phyloP scores from a whole-genome alignment of 1,140 invertebrate species.

The Drosophila erecta region DNA sequence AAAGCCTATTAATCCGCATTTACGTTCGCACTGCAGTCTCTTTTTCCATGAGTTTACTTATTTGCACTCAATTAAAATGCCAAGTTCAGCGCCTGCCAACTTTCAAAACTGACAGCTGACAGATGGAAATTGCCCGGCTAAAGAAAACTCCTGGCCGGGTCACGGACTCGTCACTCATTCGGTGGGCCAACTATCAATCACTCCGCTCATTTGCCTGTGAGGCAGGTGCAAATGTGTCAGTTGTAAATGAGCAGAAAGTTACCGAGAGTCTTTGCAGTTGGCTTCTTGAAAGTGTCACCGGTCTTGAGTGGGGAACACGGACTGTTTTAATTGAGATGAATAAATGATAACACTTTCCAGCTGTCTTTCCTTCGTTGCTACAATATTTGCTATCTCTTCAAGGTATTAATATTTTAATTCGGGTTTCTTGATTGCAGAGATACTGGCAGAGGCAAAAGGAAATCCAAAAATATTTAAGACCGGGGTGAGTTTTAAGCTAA shows the following conservation, averaged over 20 bases:
- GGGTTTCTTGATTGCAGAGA: slow-evolving; percentile 17
- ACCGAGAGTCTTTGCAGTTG: slow-evolving; percentile 6
- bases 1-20: slow-evolving; percentile 54
- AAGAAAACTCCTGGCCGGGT: slow-evolving; percentile 38
- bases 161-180: slow-evolving; percentile 44
- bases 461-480: background rate
- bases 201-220: slow-evolving; percentile 34
- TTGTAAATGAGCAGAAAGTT: slow-evolving; percentile 47
- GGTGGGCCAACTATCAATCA: slow-evolving; percentile 59
- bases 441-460: background rate
- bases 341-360: slow-evolving; percentile 31
- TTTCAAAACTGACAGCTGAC: slow-evolving; percentile 72
- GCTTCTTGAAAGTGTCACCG: slow-evolving; percentile 24
- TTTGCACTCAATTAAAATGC: slow-evolving; percentile 74
- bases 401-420: slow-evolving; percentile 19
- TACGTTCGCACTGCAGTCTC: slow-evolving; percentile 29
- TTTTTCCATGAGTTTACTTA: slow-evolving; percentile 17
- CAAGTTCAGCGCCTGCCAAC: slow-evolving; percentile 73
- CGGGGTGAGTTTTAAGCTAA: slow-evolving; percentile 13
- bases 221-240: slow-evolving; percentile 67
- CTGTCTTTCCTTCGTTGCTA: no score
- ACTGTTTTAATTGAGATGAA: slow-evolving; percentile 35
- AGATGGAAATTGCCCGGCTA: slow-evolving; percentile 53
- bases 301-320: slow-evolving; percentile 14
- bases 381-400: background rate